These are phyloP conservation scores for Holothuria leucospilota DNA, from an alignment of 53 echinoderm and acorn worm species.

Conservation along the genomic window DNA sequence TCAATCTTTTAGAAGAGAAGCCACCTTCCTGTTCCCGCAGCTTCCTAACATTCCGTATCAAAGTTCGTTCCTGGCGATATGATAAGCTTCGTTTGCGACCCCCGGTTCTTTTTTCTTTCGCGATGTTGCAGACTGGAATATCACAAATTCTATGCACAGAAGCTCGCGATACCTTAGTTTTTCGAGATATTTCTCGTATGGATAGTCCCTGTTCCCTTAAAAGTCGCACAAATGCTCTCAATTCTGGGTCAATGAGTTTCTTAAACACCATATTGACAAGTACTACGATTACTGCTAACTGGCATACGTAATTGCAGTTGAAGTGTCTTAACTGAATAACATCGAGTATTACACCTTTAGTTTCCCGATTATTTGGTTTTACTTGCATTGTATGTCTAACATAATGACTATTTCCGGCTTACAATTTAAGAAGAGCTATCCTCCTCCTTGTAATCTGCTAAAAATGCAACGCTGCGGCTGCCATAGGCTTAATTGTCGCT, in stretches of 20 bases:
- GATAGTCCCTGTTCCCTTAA: constrained; percentile 24
- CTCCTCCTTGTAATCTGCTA: no score
- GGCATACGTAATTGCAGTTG: no score
- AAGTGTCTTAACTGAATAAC: no score
- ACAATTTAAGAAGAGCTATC: no score
- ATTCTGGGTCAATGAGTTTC: neutral
- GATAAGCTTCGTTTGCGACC: constrained; percentile 18
- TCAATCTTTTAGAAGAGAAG: constrained; percentile 34
- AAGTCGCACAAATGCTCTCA: constrained; percentile 18
- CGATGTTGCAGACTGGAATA: neutral
- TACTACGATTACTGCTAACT: no score
- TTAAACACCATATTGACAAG: no score
- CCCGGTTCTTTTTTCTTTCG: neutral
- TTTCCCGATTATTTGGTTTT: no score
- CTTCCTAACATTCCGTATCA: constrained; percentile 9
- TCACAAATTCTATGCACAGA: constrained; percentile 22
- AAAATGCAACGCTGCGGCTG: no score
- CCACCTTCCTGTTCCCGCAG: constrained; percentile 25
- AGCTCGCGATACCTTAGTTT: neutral
- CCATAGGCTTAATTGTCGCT: no score
- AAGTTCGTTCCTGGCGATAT: constrained; percentile 20
- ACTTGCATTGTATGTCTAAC: no score
- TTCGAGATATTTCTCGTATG: neutral
- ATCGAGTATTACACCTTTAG: no score
- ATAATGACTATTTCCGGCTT: no score